Evolutionary conservation across 2,113 vertebrate species (phyloP).

Genomic region (Oreochromis spilurus): DNA sequence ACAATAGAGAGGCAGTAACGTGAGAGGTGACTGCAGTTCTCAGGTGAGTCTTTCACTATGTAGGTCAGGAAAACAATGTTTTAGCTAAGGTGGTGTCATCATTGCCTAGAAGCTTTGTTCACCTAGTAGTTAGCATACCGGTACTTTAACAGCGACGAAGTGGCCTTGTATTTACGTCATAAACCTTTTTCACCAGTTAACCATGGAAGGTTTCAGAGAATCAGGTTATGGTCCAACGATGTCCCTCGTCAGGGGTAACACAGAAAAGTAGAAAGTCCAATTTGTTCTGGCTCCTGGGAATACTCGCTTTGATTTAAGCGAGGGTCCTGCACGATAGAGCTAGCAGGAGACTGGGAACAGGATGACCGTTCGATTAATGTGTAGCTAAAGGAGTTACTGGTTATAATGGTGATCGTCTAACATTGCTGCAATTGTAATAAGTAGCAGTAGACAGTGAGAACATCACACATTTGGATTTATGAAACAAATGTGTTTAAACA

Average conservation of each 20-base stretch:
- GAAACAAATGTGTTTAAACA: not conserved
- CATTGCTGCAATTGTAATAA: not conserved
- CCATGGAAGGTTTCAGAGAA: not conserved
- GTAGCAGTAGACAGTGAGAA: not conserved
- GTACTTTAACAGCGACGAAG: not conserved
- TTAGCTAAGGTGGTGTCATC: not conserved
- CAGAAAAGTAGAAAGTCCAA: not conserved
- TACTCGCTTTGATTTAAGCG: not conserved
- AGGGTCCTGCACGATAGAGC: not conserved
- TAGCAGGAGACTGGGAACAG: not conserved
- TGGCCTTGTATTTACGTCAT: not conserved
- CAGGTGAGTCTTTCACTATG: not conserved
- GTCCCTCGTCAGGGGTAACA: not conserved
- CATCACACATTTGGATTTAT: not conserved
- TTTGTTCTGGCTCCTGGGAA: not conserved
- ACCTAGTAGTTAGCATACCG: not conserved
- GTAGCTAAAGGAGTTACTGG: not conserved
- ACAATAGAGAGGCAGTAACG: constrained; percentile 12
- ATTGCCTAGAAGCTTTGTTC: not conserved
- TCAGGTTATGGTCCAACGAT: not conserved
- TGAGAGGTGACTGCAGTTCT: not conserved
- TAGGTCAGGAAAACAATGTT: not conserved
- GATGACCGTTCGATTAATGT: accelerated
- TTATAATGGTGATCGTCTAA: not conserved
- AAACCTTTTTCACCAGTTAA: not conserved